Base-by-base conservation (phyloP, 2,797 vertebrate species). In the Simalia tracyae region DNA sequence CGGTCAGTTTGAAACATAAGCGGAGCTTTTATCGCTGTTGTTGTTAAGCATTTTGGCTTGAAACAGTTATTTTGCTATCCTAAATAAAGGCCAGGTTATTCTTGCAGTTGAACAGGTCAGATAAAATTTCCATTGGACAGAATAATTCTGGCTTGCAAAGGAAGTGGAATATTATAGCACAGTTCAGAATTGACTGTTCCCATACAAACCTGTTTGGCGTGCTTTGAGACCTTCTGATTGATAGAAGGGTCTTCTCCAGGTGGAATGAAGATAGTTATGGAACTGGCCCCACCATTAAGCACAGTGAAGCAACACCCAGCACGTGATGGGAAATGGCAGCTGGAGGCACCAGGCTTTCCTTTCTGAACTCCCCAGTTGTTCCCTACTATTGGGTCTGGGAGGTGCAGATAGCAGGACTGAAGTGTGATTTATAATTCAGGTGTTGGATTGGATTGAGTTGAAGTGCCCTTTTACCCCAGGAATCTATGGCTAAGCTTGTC, bases 101-200 rank as follows among this genome's bases (percentile, higher is more conserved):
- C n/a, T 56, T 0, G 0, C 15, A 0, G 17, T 60, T 1, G 9
- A 46, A n/a, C 5, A 88, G 72, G 9, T 59, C 2, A 36, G 4
- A 92, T 14, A 81, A 72, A 68, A 46, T 54, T 94, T 94, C 76
- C 84, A 91, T 12, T 61, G 31, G 54, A 19, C 24, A 22, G 24
- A 94, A 14, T 24, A 66, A 12, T 19, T 91, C 15, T 50, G 24
- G 36, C 91, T 81, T 31, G 59, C 6, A 87, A 59, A 61, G 1
- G 54, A 9, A 1, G 22, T 89, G 87, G 26, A 11, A n/a, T n/a
- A 5, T 14, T 60, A 26, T 87, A 61, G 68, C 28, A 42, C 12
- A 1, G 19, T 68, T 57, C 31, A 59, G 68, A 68, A 22, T 24
- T 26, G 11, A 31, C 56, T 76, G 17, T 46, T 42, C 31, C 22